A percentile compares a stretch with the other conserved stretches of the same genome.
phyloP scores from a whole-genome alignment of 2,888 invertebrate species.

The Drosophila incognita region DNA sequence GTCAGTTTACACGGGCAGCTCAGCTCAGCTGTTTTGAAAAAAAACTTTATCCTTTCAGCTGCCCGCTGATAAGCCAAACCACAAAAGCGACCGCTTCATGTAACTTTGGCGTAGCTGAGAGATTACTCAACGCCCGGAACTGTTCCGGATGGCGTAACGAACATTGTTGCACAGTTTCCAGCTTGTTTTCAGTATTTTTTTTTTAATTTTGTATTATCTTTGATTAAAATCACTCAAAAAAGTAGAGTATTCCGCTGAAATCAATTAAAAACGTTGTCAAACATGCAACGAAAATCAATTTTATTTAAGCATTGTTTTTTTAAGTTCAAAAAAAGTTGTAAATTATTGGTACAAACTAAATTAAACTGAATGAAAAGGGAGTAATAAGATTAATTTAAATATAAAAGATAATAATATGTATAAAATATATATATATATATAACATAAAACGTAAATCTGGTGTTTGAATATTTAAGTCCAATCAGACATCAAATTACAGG shows the following conservation, averaged over 20 bases:
- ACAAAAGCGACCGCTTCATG: conserved; percentile 47
- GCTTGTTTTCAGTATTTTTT: neutral
- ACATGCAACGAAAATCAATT: neutral
- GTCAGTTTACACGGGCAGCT: conserved; percentile 16
- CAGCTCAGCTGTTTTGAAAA: conserved; percentile 26
- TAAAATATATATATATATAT: neutral
- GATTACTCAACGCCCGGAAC: conserved; percentile 31
- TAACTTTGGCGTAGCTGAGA: conserved; percentile 44
- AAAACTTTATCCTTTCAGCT: conserved; percentile 55
- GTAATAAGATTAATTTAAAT: neutral
- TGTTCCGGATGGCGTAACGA: conserved; percentile 10
- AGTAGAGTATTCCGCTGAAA: neutral
- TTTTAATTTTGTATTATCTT: neutral
- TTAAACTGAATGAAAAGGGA: neutral
- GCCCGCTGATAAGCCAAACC: conserved; percentile 56
- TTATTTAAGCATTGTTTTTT: neutral
- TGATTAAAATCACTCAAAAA: neutral
- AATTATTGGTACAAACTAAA: neutral
- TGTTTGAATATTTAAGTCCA: neutral
- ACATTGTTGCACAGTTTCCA: conserved; percentile 28
- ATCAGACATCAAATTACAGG: neutral
- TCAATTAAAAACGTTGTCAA: neutral
- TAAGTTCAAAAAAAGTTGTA: neutral
- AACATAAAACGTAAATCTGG: neutral
- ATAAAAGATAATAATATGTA: neutral